These are phyloP conservation scores for Macrochelys suwanniensis DNA, from an alignment of 2,797 vertebrate species.

Conservation along the genomic window DNA sequence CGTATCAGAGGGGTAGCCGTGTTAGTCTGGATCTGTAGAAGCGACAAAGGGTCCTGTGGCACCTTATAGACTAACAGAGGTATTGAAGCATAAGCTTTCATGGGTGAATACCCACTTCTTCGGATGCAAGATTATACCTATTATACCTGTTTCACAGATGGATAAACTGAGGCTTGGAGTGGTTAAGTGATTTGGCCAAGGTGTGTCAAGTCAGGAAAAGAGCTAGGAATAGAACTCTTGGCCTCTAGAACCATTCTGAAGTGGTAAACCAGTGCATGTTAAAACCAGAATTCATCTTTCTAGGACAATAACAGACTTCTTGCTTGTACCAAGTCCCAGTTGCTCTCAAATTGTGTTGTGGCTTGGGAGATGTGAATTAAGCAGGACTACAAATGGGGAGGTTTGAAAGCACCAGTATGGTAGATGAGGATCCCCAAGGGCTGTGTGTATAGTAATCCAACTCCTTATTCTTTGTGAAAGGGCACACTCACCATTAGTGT, in stretches of 20 bases:
- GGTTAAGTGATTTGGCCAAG: not conserved
- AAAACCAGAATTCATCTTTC: conserved; percentile 16
- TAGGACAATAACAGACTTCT: conserved; percentile 15
- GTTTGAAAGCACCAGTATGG: not conserved
- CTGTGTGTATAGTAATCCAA: not conserved
- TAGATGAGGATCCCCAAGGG: not conserved
- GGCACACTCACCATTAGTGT: not conserved
- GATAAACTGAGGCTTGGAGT: not conserved
- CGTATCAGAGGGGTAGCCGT: too few species aligned
- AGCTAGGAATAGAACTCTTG: not conserved
- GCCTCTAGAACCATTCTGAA: not conserved
- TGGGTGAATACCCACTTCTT: too few species aligned
- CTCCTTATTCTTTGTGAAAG: not conserved
- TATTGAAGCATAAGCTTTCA: too few species aligned
- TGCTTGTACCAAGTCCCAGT: not conserved
- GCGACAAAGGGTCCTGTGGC: too few species aligned
- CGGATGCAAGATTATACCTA: not conserved
- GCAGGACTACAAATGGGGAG: not conserved
- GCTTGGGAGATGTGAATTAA: not conserved
- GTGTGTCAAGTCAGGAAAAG: conserved; percentile 7
- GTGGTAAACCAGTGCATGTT: not conserved
- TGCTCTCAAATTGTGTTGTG: not conserved
- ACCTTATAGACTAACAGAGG: too few species aligned
- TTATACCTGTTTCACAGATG: conserved; percentile 1
- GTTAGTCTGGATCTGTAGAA: too few species aligned